Conservation (phyloP, 2,113 vertebrate species). For the Gopherus evgoodei region DNA sequence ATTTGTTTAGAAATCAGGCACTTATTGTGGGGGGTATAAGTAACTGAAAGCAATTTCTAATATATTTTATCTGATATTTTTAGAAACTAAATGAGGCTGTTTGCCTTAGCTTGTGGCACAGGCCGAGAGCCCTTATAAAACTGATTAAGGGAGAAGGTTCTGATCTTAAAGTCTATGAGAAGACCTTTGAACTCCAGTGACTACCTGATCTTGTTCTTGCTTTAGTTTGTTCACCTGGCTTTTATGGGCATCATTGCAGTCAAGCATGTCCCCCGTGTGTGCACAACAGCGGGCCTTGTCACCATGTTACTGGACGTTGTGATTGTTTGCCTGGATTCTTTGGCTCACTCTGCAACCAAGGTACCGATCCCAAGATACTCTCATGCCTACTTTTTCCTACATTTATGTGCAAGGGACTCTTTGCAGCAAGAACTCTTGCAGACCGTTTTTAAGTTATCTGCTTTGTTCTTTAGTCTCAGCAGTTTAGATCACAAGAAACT, state of each 20-base stretch:
- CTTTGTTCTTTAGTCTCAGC: neutral
- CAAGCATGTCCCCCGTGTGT: constrained; percentile 95
- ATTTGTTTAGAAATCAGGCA: neutral
- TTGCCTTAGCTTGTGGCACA: neutral
- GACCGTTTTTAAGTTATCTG: neutral
- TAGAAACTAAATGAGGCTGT: neutral
- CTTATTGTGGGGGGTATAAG: neutral
- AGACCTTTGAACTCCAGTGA: neutral
- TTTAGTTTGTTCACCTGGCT: constrained; percentile 93
- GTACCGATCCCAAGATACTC: constrained; percentile 67
- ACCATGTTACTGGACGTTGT: constrained; percentile 92
- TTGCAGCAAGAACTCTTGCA: neutral
- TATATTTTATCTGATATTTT: neutral
- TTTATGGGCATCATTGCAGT: constrained; percentile 92
- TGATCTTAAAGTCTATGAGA: too few relatives aligned
- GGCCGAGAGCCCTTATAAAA: neutral
- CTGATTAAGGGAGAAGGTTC: neutral
- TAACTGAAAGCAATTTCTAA: neutral
- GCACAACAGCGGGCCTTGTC: constrained; percentile 93
- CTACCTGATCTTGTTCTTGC: neutral
- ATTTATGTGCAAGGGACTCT: neutral
- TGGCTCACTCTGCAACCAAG: constrained; percentile 95
- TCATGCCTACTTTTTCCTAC: neutral
- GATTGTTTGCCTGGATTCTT: constrained; percentile 95
- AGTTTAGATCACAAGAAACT: neutral